Evolutionary conservation across 1,140 invertebrate genomes (phyloP), one percentile per base, ranked within the genome.

Genomic region (Lamellibrachia luymesi): DNA sequence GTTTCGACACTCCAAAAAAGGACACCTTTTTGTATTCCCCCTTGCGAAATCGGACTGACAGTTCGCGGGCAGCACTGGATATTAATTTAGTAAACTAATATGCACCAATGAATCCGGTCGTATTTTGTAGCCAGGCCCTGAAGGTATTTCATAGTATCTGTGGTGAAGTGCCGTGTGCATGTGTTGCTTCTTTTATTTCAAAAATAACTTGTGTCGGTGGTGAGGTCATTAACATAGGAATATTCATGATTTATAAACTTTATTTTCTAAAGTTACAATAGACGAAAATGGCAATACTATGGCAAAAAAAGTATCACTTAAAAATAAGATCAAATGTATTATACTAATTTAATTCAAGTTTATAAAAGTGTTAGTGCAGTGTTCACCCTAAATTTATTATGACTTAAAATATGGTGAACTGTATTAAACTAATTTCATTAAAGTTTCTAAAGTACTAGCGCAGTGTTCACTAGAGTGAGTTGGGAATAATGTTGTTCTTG

Each of bases 31-130:
- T 22, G 13, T 80, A 80, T 80, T 80, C 64, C 64, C 64, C 25
- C 1, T 80, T 10, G 64, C 64, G 25, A 80, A 80, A 80, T 80
- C 64, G 64, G 25, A 80, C 64, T 17, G 64, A 22, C 64, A 17
- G 13, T 80, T 80, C 17, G 13, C 25, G 8, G 13, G 25, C 64
- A 10, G 64, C 13, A 22, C 13, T 80, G 64, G 13, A 80, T 80
- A 80, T 80, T 80, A 80, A 80, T 80, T 80, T 80, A 80, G 64
- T 80, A 80, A 80, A 80, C 64, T 80, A 80, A 80, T 80, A 80
- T 80, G 64, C 25, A 22, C 64, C 64, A 80, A 0, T 80, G 64
- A 80, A 80, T 80, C 13, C 25, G 64, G 64, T 10, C 2, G 64
- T 80, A 80, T 80, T 80, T 80, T 80, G 64, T 80, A 22, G 7